Base-by-base conservation (phyloP, 2,888 invertebrate genomes). In the Falcaria lacertinaria region DNA sequence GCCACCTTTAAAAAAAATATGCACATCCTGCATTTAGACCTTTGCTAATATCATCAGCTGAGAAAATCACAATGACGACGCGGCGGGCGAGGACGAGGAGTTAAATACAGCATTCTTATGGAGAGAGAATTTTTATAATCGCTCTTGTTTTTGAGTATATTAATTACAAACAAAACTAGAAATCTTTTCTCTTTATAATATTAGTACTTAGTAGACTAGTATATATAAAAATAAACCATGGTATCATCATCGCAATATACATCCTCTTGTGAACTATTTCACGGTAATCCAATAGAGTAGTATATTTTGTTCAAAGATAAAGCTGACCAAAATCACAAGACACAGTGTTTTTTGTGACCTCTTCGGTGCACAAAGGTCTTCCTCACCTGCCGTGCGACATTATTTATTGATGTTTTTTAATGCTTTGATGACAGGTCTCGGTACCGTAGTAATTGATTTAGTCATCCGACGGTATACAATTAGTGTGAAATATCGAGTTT, bases 251-350 rank as follows among this genome's bases (percentile, higher is more conserved):
- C 85, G 78, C 75, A 54, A 48, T 45, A 64, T 4, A 45, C n/a
- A 45, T 74, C 59, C 47, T 15, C 43, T 48, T 51, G 52, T 55
- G 57, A 69, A 74, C 84, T 80, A 84, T 85, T 86, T 86, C 85
- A 87, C 86, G 86, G 76, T 78, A 72, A 66, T 68, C 25, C 69
- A 60, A 71, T 71, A 80, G 67, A 63, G 66, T 56, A 64, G 68
- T 74, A 76, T 80, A 84, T 81, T 84, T 80, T 86, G 84, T 85
- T 69, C 68, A 74, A 73, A 82, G 85, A 85, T 86, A 84, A 80
- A 74, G 69, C 60, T 83, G 80, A 83, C 88, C 87, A 77, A 74
- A 77, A 80, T 86, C 86, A 85, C 83, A 82, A 74, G 76, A 77
- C 74, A 78, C 81, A 80, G 83, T 82, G 67, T 74, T 54, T 77